Evolutionary conservation across 2,113 vertebrate species (phyloP).

Genomic region (Acinonyx jubatus): DNA sequence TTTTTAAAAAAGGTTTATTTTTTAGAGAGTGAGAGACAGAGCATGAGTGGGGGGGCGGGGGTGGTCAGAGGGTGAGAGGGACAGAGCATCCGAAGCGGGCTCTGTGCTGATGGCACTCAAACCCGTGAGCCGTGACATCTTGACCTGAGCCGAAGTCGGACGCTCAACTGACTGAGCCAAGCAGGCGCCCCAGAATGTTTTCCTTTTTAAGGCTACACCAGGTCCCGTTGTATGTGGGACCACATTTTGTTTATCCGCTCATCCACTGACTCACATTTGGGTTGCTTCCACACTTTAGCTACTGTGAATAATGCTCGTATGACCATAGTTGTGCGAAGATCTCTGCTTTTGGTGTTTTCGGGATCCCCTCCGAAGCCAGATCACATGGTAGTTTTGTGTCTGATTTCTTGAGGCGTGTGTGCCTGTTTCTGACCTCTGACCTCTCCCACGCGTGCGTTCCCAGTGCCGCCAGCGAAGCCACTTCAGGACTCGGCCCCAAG

Average conservation of each 20-base stretch:
- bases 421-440: neutral
- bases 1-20: no score
- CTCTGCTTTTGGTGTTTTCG: neutral
- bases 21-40: no score
- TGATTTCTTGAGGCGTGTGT: neutral
- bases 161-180: no score
- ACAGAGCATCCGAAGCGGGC: no score
- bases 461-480: rapidly evolving
- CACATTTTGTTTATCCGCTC: neutral
- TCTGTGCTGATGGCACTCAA: no score
- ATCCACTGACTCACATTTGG: neutral
- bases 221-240: neutral
- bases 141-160: no score
- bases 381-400: neutral
- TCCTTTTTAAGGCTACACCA: neutral
- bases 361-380: neutral
- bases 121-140: no score
- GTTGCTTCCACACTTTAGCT: neutral
- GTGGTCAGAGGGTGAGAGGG: no score
- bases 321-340: neutral
- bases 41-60: no score
- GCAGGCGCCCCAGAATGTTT: neutral
- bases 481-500: neutral
- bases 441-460: neutral
- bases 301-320: neutral